Evolutionary conservation across 2,797 vertebrate genomes (phyloP).

Genomic region (Ctenochaetus hawaiiensis): DNA sequence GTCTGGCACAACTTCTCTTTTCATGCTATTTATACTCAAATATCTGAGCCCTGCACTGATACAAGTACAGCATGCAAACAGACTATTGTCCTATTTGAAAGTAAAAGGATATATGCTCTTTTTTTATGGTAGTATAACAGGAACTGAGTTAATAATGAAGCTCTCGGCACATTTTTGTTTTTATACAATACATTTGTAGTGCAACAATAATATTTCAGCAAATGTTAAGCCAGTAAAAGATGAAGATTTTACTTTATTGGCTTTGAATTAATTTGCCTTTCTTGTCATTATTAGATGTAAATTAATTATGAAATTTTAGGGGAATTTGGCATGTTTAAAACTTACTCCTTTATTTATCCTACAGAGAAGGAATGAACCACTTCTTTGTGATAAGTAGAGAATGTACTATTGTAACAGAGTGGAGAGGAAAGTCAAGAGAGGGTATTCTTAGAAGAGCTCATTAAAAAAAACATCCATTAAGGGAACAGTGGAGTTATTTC

Average conservation of each 20-base stretch:
- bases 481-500: constrained; percentile 43
- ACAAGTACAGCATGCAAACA: constrained; percentile 40
- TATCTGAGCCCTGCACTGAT: constrained; percentile 57
- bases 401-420: constrained; percentile 42
- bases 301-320: background rate
- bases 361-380: constrained; percentile 35
- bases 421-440: constrained; percentile 52
- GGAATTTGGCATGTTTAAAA: background rate
- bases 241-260: background rate
- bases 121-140: constrained; percentile 17
- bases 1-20: constrained; percentile 78
- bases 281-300: constrained; percentile 7
- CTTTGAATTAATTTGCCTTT: constrained; percentile 3
- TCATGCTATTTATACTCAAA: constrained; percentile 79
- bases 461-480: constrained; percentile 30
- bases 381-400: constrained; percentile 26
- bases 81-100: constrained; percentile 41
- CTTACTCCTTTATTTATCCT: constrained; percentile 21
- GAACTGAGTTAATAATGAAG: constrained; percentile 7
- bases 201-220: constrained; percentile 6
- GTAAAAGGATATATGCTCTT: constrained; percentile 37
- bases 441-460: constrained; percentile 46
- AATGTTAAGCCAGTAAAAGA: background rate
- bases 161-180: constrained; percentile 4
- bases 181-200: background rate